Base-by-base conservation (phyloP, 1,140 invertebrate species). In the Apis laboriosa region DNA sequence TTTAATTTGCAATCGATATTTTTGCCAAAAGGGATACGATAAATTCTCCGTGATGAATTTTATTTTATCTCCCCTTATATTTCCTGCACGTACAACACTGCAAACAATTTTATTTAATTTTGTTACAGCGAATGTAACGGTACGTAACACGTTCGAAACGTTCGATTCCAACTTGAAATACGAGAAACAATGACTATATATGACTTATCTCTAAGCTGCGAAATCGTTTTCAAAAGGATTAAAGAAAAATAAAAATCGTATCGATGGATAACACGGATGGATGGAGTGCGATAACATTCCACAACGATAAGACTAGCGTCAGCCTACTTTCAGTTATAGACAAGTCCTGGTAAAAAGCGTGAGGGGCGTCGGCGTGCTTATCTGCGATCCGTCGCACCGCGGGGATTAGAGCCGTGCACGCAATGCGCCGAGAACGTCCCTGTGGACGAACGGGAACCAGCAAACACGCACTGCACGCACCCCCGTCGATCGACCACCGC, bases 361-460 rank as follows among this genome's bases (percentile, higher is more conserved):
- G 21, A 72, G 87, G 34, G 34, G 76, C 85, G 85, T 88, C 79
- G 55, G 78, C 49, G 49, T 77, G 87, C 87, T 89, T 88, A 89
- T 89, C 88, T 66, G 58, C 24, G 77, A 73, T 74, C 63, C 64
- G 76, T 58, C 66, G 85, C 68, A 75, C 77, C 49, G 55, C 24
- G 73, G 55, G 83, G 88, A 87, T 84, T 89, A 86, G 66, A 55
- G 83, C 60, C 71, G 75, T 75, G 80, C 89, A 92, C 90, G 90
- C 91, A 91, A 89, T 90, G 91, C 90, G 89, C 91, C 86, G 89
- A 83, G 86, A 88, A 73, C 82, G 87, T 88, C 82, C 72, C 80
- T 79, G 80, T 82, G 85, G 82, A 86, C 87, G 86, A 87, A 71
- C 60, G 34, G 2, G 77, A 83, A 51, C 84, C n/a, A 24, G 68